Conservation (phyloP, 1,140 invertebrate genomes). For the Cydia splendana region DNA sequence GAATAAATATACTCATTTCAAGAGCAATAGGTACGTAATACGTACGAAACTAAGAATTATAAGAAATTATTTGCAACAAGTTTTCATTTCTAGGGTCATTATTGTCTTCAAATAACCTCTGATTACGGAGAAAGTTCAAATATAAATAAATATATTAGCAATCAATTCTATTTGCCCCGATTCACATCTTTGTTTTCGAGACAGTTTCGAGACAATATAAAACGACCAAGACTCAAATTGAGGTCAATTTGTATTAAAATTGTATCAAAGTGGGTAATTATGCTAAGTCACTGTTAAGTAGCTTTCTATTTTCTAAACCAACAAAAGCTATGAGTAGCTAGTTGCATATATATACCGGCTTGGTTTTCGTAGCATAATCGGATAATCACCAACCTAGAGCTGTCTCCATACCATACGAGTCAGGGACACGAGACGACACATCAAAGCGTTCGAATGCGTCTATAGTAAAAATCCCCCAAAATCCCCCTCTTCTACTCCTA, state of each 20-base stretch:
- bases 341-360: not conserved
- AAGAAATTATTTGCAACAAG: not conserved
- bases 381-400: no score
- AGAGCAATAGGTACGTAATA: not conserved
- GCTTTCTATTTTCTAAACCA: constrained; percentile 22
- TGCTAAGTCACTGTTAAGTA: constrained; percentile 29
- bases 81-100: not conserved
- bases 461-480: no score
- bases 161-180: constrained; percentile 20
- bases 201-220: not conserved
- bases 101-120: constrained; percentile 14
- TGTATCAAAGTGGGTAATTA: constrained; percentile 32
- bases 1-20: not conserved
- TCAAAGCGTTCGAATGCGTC: no score
- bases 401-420: no score
- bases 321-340: not conserved
- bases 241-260: constrained; percentile 30
- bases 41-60: not conserved
- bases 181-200: constrained; percentile 26
- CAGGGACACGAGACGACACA: no score
- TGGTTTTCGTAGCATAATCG: not conserved
- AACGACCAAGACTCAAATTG: constrained; percentile 22
- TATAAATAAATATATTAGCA: constrained; percentile 27
- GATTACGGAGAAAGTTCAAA: constrained; percentile 27
- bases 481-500: no score